A percentile compares a stretch with the other conserved stretches of the same genome.
Evolutionary conservation across 2,113 vertebrate genomes (phyloP).

Genomic region (Pampusana beccarii): DNA sequence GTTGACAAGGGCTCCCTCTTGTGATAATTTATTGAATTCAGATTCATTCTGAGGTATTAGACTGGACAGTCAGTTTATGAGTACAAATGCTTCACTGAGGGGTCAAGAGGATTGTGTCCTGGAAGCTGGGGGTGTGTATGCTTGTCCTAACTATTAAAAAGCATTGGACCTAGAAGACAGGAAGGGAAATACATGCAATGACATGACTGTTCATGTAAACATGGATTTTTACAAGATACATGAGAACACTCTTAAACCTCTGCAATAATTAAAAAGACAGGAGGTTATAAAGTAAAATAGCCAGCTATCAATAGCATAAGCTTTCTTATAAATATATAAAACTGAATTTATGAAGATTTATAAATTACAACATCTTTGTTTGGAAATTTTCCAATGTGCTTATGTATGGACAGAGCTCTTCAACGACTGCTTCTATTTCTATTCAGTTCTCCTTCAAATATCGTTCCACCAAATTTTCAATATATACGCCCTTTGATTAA

Average conservation of each 20-base stretch:
- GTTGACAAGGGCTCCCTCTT: conserved; percentile 54
- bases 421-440: background rate
- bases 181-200: background rate
- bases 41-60: background rate
- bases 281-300: background rate
- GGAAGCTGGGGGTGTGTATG: background rate
- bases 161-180: background rate
- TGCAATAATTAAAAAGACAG: background rate
- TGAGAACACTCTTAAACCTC: background rate
- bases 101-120: background rate
- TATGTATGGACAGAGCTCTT: background rate
- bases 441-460: background rate
- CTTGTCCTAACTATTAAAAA: background rate
- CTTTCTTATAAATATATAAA: background rate
- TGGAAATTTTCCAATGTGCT: background rate
- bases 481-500: background rate
- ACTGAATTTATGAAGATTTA: background rate
- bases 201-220: background rate
- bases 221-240: background rate
- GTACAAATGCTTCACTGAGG: background rate
- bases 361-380: background rate
- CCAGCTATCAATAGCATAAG: background rate
- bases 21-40: background rate
- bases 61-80: background rate
- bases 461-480: background rate